These are phyloP conservation scores for Cistogaster globosa DNA, from an alignment of 2,888 invertebrate species.

Conservation along the genomic window DNA sequence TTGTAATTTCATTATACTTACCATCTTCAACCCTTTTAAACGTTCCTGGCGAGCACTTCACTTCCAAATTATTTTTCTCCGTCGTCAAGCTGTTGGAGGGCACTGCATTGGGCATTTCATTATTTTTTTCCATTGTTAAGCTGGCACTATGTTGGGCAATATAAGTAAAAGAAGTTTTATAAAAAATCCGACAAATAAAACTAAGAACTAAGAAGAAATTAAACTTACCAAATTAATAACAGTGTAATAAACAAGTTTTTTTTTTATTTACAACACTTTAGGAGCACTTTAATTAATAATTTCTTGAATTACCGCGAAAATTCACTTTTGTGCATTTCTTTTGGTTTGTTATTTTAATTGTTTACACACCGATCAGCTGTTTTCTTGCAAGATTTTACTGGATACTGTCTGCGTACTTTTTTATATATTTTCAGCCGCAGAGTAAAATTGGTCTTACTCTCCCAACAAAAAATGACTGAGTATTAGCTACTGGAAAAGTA, in stretches of 20 bases:
- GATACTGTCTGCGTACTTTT: conserved; percentile 49
- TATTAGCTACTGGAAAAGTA: not conserved
- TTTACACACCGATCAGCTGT: conserved; percentile 45
- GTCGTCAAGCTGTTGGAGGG: conserved; percentile 18
- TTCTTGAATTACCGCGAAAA: not conserved
- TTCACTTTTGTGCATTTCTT: not conserved
- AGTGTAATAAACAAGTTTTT: conserved; percentile 27
- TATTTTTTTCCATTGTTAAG: conserved; percentile 31
- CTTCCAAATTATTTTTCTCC: no score
- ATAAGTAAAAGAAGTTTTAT: not conserved
- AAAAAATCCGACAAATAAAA: conserved; percentile 21
- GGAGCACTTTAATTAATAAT: not conserved
- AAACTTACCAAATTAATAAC: conserved; percentile 30
- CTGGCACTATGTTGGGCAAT: conserved; percentile 26
- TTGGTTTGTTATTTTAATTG: conserved; percentile 28
- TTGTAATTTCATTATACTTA: not conserved
- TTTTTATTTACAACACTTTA: conserved; percentile 20
- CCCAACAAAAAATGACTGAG: conserved; percentile 19
- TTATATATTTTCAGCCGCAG: conserved; percentile 30
- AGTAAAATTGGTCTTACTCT: conserved; percentile 14
- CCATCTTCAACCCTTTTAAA: no score
- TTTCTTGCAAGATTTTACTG: conserved; percentile 47
- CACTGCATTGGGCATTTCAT: conserved; percentile 28
- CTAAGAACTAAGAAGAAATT: conserved; percentile 25
- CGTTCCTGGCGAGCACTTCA: no score